phyloP scores from a whole-genome alignment of 2,113 vertebrate species.

The Passer montanus region DNA sequence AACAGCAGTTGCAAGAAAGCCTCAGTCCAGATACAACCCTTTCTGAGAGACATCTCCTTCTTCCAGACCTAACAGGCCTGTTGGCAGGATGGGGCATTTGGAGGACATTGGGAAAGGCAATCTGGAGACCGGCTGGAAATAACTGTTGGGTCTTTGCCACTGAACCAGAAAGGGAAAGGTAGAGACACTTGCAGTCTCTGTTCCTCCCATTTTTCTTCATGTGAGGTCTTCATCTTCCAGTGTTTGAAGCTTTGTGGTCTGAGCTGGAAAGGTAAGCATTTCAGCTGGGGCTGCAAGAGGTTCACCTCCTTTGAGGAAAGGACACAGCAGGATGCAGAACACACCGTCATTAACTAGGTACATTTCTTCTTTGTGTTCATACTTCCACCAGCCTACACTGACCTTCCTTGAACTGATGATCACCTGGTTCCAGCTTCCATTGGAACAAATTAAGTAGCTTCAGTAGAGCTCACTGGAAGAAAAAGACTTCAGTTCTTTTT shows the following conservation, averaged over 20 bases:
- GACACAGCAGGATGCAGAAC: not conserved
- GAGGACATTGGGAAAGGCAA: conserved; percentile 32
- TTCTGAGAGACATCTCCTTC: conserved; percentile 27
- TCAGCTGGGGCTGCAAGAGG: not conserved
- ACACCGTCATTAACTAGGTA: not conserved
- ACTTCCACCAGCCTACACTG: not conserved
- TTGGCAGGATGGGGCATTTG: conserved; percentile 29
- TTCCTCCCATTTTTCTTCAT: not conserved
- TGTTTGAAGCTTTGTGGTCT: not conserved
- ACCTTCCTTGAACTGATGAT: not conserved
- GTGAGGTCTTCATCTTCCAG: not conserved
- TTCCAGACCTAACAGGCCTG: not conserved
- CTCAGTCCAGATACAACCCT: not conserved
- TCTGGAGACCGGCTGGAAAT: not conserved
- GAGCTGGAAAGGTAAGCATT: not conserved
- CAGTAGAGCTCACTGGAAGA: not conserved
- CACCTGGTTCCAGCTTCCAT: not conserved
- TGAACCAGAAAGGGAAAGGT: conserved; percentile 24
- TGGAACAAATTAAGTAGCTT: not conserved
- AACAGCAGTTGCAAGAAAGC: not conserved
- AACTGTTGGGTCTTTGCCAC: conserved; percentile 19
- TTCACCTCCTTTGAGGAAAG: not conserved
- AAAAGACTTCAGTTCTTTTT: not conserved
- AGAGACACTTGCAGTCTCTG: not conserved
- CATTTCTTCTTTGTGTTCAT: not conserved